Evolutionary conservation across 2,888 invertebrate species (phyloP).

Genomic region (Ochlodes sylvanus): DNA sequence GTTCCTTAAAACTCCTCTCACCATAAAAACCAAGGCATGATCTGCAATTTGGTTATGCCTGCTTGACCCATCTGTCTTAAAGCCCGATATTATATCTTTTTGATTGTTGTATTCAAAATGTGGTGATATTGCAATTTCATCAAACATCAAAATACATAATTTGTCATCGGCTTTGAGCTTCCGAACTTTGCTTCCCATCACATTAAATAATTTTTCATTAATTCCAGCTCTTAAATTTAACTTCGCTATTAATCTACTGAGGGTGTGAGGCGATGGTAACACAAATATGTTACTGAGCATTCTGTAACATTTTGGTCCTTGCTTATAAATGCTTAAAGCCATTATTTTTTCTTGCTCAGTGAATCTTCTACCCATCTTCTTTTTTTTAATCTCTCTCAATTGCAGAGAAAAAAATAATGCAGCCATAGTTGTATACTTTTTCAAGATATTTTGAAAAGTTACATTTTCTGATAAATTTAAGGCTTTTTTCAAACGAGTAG

Average conservation of each 20-base stretch:
- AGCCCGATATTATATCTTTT: too few species aligned
- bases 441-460: constrained; percentile 15
- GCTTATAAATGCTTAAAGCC: constrained; percentile 38
- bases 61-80: too few species aligned
- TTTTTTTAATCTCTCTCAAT: constrained; percentile 35
- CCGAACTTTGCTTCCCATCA: too few species aligned
- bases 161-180: too few species aligned
- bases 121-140: too few species aligned
- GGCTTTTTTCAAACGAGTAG: constrained; percentile 28
- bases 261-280: constrained; percentile 39
- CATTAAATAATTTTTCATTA: too few species aligned
- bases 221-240: too few species aligned
- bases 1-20: too few species aligned
- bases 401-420: constrained; percentile 37
- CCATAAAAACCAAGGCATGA: too few species aligned
- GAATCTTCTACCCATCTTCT: constrained; percentile 39
- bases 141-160: too few species aligned
- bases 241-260: constrained; percentile 37
- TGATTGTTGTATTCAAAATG: too few species aligned
- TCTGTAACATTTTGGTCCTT: constrained; percentile 36
- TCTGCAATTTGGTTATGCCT: too few species aligned
- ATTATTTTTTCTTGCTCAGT: constrained; percentile 40
- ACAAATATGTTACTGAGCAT: constrained; percentile 39
- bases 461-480: constrained; percentile 24
- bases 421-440: constrained; percentile 31